Evolutionary conservation across 2,113 vertebrate species (phyloP).

Genomic region (Oxygymnocypris stewartii): DNA sequence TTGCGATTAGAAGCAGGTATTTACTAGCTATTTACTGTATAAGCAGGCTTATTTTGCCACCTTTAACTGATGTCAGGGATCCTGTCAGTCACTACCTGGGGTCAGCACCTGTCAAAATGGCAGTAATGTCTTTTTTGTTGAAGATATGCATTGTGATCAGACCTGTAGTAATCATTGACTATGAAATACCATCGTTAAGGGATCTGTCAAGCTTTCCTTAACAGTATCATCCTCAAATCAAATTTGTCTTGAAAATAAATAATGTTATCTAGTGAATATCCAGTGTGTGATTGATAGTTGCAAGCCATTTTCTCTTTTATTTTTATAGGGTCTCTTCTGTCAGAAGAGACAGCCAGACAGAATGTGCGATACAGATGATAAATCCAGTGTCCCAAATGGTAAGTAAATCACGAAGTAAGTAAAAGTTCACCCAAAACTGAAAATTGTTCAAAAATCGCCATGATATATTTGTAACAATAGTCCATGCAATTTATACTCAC

Average conservation of each 20-base stretch:
- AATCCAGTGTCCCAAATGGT: constrained; percentile 70
- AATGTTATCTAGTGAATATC: background rate
- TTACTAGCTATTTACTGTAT: background rate
- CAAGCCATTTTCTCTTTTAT: constrained; percentile 12
- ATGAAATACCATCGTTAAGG: background rate
- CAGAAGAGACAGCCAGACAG: constrained; percentile 51
- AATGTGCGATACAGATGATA: constrained; percentile 72
- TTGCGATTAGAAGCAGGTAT: background rate
- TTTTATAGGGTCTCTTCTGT: constrained; percentile 60
- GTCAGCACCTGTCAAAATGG: background rate
- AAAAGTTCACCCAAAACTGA: background rate
- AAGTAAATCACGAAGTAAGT: constrained; percentile 33
- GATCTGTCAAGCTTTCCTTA: background rate
- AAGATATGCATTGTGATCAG: background rate
- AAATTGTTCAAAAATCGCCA: background rate
- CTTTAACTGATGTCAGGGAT: constrained; percentile 1
- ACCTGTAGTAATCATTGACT: background rate
- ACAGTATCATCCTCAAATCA: background rate
- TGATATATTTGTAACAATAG: background rate
- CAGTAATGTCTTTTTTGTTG: background rate
- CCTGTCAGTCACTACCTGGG: constrained; percentile 8
- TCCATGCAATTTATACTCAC: background rate
- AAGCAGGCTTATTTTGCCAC: background rate
- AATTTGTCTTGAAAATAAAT: background rate
- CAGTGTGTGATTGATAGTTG: background rate